phyloP scores from a whole-genome alignment of 2,113 vertebrate genomes.

The Cephalopterus ornatus region DNA sequence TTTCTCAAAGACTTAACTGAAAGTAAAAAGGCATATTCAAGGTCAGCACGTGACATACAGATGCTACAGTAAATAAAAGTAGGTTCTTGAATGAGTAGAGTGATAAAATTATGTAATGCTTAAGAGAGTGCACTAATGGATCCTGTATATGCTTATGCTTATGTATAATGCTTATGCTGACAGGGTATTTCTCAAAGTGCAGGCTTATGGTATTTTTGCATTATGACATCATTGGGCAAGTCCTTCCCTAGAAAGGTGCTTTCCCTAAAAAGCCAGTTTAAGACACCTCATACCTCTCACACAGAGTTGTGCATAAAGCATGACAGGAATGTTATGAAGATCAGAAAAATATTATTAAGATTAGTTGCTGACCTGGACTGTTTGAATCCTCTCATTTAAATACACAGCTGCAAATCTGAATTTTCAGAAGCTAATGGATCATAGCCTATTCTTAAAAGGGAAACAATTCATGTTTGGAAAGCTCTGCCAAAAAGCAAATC shows the following conservation, averaged over 20 bases:
- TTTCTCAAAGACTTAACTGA: background rate
- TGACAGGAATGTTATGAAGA: background rate
- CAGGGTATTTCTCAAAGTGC: background rate
- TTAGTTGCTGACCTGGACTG: background rate
- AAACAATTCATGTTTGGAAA: background rate
- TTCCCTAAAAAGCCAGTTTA: background rate
- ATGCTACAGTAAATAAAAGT: background rate
- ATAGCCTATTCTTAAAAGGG: background rate
- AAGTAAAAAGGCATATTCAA: background rate
- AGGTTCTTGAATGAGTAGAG: background rate
- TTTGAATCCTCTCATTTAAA: background rate
- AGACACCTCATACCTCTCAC: background rate
- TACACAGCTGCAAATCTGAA: background rate
- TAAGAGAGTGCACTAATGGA: background rate
- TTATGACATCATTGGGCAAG: background rate
- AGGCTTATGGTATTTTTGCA: background rate
- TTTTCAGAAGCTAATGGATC: background rate
- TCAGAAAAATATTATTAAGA: background rate
- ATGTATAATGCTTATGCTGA: background rate
- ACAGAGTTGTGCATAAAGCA: background rate
- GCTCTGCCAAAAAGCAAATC: slow-evolving; percentile 11
- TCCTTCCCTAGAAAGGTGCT: background rate
- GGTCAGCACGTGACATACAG: background rate
- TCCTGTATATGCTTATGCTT: too few relatives aligned
- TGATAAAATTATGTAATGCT: background rate